A percentile compares a stretch with the other conserved stretches of the same genome.
Evolutionary conservation across 2,113 vertebrate species (phyloP).

Genomic region (Triplophysa tibetana): DNA sequence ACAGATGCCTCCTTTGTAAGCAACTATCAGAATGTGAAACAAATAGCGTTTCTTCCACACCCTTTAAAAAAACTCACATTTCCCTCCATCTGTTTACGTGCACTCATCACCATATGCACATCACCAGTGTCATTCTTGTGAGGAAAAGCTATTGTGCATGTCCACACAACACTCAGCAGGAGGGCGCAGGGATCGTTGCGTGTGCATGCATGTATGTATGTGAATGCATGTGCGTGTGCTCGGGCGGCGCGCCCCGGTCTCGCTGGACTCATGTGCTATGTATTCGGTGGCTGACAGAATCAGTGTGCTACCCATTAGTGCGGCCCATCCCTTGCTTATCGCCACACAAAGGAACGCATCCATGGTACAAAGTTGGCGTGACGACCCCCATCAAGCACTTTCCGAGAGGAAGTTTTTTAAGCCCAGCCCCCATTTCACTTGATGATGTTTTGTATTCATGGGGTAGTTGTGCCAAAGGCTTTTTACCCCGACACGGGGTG

Average conservation of each 20-base stretch:
- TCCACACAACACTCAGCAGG: slow-evolving; percentile 46
- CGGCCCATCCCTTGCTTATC: slow-evolving; percentile 50
- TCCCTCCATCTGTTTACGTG: slow-evolving; percentile 17
- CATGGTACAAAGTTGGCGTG: slow-evolving; percentile 71
- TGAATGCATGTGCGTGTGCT: slow-evolving; percentile 34
- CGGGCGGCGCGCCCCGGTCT: slow-evolving; percentile 3
- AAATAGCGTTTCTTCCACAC: slow-evolving; percentile 1
- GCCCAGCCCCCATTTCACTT: slow-evolving; percentile 54
- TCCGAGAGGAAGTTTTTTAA: slow-evolving; percentile 51
- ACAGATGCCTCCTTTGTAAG: slow-evolving; percentile 2
- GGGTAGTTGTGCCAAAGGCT: slow-evolving; percentile 63
- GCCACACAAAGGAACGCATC: slow-evolving; percentile 67
- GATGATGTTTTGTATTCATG: slow-evolving; percentile 72
- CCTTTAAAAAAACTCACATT: neutral
- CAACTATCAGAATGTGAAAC: slow-evolving; percentile 20
- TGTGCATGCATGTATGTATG: slow-evolving; percentile 44
- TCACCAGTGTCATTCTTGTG: slow-evolving; percentile 22
- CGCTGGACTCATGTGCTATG: slow-evolving; percentile 64
- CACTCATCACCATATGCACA: slow-evolving; percentile 14
- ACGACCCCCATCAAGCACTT: slow-evolving; percentile 66
- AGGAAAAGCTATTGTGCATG: slow-evolving; percentile 29
- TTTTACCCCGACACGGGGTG: slow-evolving; percentile 37
- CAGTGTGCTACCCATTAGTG: slow-evolving; percentile 75
- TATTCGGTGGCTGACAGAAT: slow-evolving; percentile 66
- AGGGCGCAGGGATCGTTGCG: slow-evolving; percentile 39